These are phyloP conservation scores for Nomada flava DNA, from an alignment of 2,888 invertebrate genomes.

Conservation along the genomic window DNA sequence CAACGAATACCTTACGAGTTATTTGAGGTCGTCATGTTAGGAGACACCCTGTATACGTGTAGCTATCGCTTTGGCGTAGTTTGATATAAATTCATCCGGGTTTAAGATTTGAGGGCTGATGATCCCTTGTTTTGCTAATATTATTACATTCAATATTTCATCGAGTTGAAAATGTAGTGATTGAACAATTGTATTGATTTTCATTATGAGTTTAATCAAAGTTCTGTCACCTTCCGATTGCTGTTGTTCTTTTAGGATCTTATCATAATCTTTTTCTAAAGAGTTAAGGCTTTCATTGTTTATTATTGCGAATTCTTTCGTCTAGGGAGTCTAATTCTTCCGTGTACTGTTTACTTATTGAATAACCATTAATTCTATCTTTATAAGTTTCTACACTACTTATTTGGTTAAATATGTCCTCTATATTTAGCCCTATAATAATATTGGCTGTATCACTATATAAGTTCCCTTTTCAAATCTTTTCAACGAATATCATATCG, in stretches of 20 bases:
- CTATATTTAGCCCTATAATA: neutral
- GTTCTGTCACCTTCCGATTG: too few species aligned
- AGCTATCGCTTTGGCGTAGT: too few species aligned
- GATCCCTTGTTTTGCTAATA: slow-evolving; percentile 11
- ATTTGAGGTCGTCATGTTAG: too few species aligned
- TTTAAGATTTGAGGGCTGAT: neutral
- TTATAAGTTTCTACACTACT: neutral
- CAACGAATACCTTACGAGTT: too few species aligned
- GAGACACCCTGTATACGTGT: too few species aligned
- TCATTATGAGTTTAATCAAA: neutral
- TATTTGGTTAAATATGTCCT: neutral
- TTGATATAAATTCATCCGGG: too few species aligned
- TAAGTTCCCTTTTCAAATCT: neutral
- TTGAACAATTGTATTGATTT: neutral
- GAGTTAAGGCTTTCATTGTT: neutral
- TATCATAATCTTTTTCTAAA: too few species aligned
- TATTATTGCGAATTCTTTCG: neutral
- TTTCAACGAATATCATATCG: neutral
- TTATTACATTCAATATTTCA: neutral
- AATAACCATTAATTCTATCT: neutral
- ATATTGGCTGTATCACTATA: slow-evolving; percentile 4
- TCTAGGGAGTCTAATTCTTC: neutral
- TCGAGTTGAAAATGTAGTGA: slow-evolving; percentile 4
- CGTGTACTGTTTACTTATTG: neutral
- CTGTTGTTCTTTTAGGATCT: too few species aligned